Evolutionary conservation across 2,113 vertebrate genomes (phyloP).

Genomic region (Solea senegalensis): DNA sequence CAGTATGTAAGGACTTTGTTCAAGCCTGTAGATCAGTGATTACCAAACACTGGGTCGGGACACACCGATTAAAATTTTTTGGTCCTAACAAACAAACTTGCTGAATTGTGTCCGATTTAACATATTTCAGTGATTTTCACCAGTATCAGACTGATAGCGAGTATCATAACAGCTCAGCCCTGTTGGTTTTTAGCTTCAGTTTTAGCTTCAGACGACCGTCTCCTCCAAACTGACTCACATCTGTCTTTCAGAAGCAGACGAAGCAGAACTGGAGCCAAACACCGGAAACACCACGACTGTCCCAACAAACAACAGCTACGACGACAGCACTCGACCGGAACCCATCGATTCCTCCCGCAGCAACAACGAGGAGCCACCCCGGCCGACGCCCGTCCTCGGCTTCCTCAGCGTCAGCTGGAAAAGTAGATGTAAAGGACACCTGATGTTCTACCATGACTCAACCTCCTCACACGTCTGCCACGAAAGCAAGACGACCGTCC

Average conservation of each 20-base stretch:
- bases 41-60: too few species aligned
- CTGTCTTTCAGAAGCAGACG: neutral
- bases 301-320: accelerated
- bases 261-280: neutral
- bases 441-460: accelerated
- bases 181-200: too few species aligned
- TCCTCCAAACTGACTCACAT: constrained; percentile 4
- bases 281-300: accelerated
- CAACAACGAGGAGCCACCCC: accelerated
- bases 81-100: too few species aligned
- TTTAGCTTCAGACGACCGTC: neutral
- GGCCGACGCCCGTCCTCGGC: neutral
- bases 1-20: too few species aligned
- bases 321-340: neutral
- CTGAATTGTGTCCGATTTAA: too few species aligned
- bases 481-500: accelerated
- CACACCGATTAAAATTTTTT: too few species aligned
- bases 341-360: neutral
- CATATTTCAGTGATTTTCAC: too few species aligned
- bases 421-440: neutral
- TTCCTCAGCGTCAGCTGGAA: neutral
- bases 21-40: too few species aligned
- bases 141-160: too few species aligned
- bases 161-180: too few species aligned
- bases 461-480: neutral